Conservation (phyloP, 30 jellyfish, hydroid and myxozoan species). For the Mastigias papua region DNA sequence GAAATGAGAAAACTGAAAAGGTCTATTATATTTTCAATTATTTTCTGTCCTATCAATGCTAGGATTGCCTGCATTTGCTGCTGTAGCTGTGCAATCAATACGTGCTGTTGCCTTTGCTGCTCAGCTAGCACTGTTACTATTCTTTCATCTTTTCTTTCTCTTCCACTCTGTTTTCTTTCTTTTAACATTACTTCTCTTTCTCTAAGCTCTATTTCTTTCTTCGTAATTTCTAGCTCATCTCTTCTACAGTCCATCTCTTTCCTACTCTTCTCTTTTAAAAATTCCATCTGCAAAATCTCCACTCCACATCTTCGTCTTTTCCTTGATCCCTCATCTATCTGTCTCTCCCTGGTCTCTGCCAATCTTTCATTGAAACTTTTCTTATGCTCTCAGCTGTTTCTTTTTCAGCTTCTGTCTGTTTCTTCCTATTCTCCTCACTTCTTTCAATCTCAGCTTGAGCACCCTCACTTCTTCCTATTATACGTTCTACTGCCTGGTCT, state of each 20-base stretch:
- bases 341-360: constrained; percentile 14
- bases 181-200: neutral
- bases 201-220: neutral
- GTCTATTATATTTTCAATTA: neutral
- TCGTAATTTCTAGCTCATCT: constrained; percentile 16
- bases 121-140: neutral
- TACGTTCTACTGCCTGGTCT: constrained; percentile 15
- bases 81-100: neutral
- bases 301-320: constrained; percentile 13
- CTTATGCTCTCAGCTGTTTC: constrained; percentile 41
- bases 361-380: constrained; percentile 14
- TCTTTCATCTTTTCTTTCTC: neutral
- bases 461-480: constrained; percentile 4
- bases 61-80: neutral
- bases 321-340: neutral
- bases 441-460: constrained; percentile 27
- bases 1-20: too few relatives aligned
- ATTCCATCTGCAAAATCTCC: constrained; percentile 8
- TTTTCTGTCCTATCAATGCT: neutral
- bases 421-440: constrained; percentile 2
- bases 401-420: neutral
- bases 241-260: constrained; percentile 14
- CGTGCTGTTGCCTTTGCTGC: neutral
- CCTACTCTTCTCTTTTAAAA: constrained; percentile 15
- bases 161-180: neutral